Evolutionary conservation across 2,888 invertebrate species (phyloP).

Genomic region (Lepidochitona cinerea): DNA sequence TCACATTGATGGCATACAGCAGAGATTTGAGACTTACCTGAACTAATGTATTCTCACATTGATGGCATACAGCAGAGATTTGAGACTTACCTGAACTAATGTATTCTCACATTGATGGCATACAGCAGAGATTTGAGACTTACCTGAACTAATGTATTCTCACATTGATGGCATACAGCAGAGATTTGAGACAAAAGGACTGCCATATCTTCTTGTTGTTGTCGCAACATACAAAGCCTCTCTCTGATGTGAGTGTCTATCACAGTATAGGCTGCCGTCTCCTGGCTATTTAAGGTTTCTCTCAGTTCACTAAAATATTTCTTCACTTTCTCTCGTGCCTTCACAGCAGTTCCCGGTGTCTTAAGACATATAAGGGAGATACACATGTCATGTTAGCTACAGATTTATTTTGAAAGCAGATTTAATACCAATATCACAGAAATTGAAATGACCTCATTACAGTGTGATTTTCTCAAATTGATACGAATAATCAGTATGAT

Average conservation of each 20-base stretch:
- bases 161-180: slow-evolving; percentile 75
- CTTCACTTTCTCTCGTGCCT: slow-evolving; percentile 72
- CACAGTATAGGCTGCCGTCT: slow-evolving; percentile 74
- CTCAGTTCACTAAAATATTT: slow-evolving; percentile 74
- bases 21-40: too few species aligned
- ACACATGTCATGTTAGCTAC: too few species aligned
- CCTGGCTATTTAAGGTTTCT: slow-evolving; percentile 73
- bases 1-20: too few species aligned
- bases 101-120: slow-evolving; percentile 75
- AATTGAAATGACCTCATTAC: too few species aligned
- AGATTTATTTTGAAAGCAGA: too few species aligned
- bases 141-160: slow-evolving; percentile 73
- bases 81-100: slow-evolving; percentile 72
- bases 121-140: slow-evolving; percentile 74
- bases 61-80: slow-evolving; percentile 74
- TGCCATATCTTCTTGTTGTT: slow-evolving; percentile 75
- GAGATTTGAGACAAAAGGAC: slow-evolving; percentile 73
- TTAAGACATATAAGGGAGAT: too few species aligned
- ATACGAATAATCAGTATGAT: too few species aligned
- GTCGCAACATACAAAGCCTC: slow-evolving; percentile 73
- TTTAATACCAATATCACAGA: too few species aligned
- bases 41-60: slow-evolving; percentile 74
- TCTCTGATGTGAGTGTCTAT: slow-evolving; percentile 75
- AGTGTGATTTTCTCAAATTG: too few species aligned
- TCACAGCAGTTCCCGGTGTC: slow-evolving; percentile 70